A percentile compares a stretch with the other conserved stretches of the same genome.
Conservation (phyloP, 2,888 invertebrate species). For the Ctena decussata region DNA sequence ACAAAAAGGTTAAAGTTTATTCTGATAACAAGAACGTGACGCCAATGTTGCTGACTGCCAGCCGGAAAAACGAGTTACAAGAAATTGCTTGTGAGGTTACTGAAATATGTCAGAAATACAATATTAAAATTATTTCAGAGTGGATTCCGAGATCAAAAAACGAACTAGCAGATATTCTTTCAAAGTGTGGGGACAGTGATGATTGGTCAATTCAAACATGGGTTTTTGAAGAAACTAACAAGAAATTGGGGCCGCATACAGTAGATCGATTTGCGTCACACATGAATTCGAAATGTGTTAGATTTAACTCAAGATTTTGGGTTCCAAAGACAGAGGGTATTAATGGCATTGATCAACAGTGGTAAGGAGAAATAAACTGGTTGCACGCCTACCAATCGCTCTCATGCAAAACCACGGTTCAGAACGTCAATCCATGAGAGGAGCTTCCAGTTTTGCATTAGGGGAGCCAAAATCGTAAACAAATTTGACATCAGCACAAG, state of each 20-base stretch:
- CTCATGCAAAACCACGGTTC: too few relatives aligned
- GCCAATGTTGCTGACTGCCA: not conserved
- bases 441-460: too few relatives aligned
- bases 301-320: slow-evolving; percentile 5
- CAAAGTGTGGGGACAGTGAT: not conserved
- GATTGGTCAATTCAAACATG: not conserved
- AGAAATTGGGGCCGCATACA: not conserved
- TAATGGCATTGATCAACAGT: not conserved
- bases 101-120: not conserved
- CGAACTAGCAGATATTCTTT: not conserved
- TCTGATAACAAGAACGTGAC: not conserved
- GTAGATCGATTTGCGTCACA: not conserved
- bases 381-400: too few relatives aligned
- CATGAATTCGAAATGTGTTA: not conserved
- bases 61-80: not conserved
- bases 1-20: not conserved
- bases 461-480: too few relatives aligned
- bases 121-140: not conserved
- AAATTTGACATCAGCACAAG: too few relatives aligned
- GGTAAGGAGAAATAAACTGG: not conserved
- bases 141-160: slow-evolving; percentile 5
- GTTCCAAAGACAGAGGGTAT: not conserved
- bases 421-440: too few relatives aligned
- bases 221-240: not conserved
- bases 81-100: slow-evolving; percentile 3